Conservation (phyloP, 2,888 invertebrate genomes). For the Branchinecta sandiegonensis region DNA sequence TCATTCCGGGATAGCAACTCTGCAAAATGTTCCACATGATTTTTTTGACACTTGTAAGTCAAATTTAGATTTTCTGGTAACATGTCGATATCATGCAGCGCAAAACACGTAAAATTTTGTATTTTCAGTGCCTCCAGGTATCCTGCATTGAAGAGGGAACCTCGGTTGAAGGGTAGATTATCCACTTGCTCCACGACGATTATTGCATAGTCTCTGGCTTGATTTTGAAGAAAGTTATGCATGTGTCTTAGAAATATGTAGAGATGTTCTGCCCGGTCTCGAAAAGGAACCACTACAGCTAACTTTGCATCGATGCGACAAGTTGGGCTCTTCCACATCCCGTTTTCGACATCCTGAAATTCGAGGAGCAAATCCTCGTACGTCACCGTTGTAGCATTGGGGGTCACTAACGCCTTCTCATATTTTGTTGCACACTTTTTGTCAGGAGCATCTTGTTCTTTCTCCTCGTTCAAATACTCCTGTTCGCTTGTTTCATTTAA, state of each 20-base stretch:
- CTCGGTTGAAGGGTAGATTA: constrained; percentile 58
- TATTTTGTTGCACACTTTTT: too few species aligned
- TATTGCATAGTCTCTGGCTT: neutral
- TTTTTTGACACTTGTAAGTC: constrained; percentile 39
- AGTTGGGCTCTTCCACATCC: neutral
- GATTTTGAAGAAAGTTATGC: neutral
- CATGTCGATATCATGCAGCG: constrained; percentile 46
- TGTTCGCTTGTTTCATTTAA: too few species aligned
- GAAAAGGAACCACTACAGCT: neutral
- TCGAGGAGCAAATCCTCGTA: neutral
- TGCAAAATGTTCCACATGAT: neutral
- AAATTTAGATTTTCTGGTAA: constrained; percentile 44
- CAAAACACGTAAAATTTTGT: constrained; percentile 40
- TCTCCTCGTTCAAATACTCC: too few species aligned
- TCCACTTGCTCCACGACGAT: constrained; percentile 21
- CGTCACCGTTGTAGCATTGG: too few species aligned
- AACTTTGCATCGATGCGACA: neutral
- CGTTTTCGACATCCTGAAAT: neutral
- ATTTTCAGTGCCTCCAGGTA: constrained; percentile 68
- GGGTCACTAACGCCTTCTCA: too few species aligned
- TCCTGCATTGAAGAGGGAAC: constrained; percentile 91
- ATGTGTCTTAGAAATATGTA: neutral
- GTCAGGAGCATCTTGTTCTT: too few species aligned
- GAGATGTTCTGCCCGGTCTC: neutral
- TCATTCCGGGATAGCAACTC: neutral